phyloP scores from a whole-genome alignment of 23 tunicate genomes.

The Aplidium turbinatum region DNA sequence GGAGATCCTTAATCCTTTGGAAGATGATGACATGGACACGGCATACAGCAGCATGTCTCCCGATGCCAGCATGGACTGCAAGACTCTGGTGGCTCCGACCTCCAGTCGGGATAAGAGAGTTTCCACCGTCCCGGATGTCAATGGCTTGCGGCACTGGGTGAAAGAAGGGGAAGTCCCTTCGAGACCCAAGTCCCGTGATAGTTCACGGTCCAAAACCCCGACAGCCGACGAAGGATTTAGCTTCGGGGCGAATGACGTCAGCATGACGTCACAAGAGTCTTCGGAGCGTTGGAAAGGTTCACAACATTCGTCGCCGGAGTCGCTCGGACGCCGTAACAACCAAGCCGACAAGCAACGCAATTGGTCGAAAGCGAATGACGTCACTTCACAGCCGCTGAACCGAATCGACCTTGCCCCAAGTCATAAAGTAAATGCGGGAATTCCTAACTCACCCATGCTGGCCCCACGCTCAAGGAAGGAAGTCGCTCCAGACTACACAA shows the following conservation, averaged over 20 bases:
- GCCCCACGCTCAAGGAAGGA: conserved; percentile 68
- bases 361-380: conserved; percentile 1
- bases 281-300: neutral
- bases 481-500: conserved; percentile 61
- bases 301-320: conserved; percentile 24
- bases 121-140: too few species aligned
- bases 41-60: conserved; percentile 54
- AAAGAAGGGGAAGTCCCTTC: neutral
- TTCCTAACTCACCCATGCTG: conserved; percentile 64
- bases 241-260: conserved; percentile 40
- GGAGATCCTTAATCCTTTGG: conserved; percentile 59
- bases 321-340: neutral
- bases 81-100: conserved; percentile 41
- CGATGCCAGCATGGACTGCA: conserved; percentile 66
- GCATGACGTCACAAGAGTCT: conserved; percentile 15
- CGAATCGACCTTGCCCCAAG: conserved; percentile 71
- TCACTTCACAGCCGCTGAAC: conserved; percentile 50
- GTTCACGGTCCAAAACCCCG: conserved; percentile 39
- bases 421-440: neutral
- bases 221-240: conserved; percentile 5
- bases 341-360: conserved; percentile 7
- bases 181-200: conserved; percentile 38
- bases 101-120: too few species aligned
- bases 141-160: neutral
- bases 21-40: conserved; percentile 35